These are phyloP conservation scores for Ephydatia muelleri DNA, from an alignment of 37 sponge, comb jelly and placozoan genomes.

Conservation along the genomic window DNA sequence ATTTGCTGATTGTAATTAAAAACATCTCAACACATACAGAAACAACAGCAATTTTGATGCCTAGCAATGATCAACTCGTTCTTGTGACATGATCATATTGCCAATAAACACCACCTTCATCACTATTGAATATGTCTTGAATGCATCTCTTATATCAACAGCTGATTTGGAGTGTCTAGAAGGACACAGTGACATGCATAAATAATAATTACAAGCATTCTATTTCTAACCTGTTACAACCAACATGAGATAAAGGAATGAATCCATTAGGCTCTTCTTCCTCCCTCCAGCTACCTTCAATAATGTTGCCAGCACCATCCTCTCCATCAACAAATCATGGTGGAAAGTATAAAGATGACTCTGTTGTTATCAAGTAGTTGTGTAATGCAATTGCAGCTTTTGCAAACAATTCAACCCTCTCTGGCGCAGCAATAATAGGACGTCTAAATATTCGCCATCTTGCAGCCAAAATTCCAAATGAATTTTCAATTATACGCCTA, in stretches of 20 bases:
- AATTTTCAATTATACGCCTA: slow-evolving; percentile 45
- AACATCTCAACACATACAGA: too few relatives aligned
- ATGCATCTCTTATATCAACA: too few relatives aligned
- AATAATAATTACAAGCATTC: neutral
- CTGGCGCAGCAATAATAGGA: slow-evolving; percentile 43
- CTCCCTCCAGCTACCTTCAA: slow-evolving; percentile 35
- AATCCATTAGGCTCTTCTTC: slow-evolving; percentile 18
- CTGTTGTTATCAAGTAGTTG: slow-evolving; percentile 33
- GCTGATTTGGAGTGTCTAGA: too few relatives aligned
- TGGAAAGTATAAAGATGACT: slow-evolving; percentile 21
- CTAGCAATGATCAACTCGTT: too few relatives aligned
- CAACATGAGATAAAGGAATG: neutral
- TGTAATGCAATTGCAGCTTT: slow-evolving; percentile 43
- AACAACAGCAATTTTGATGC: too few relatives aligned
- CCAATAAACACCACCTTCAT: too few relatives aligned
- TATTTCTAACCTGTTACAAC: slow-evolving; percentile 19
- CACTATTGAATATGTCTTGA: too few relatives aligned
- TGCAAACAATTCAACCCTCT: slow-evolving; percentile 26
- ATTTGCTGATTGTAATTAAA: too few relatives aligned
- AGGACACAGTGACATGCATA: neutral
- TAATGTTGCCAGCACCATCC: slow-evolving; percentile 37
- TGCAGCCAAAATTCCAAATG: slow-evolving; percentile 50
- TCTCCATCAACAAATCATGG: slow-evolving; percentile 48
- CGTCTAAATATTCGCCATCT: slow-evolving; percentile 36
- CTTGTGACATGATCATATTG: too few relatives aligned